These are phyloP conservation scores for Xiphophorus couchianus DNA, from an alignment of 2,113 vertebrate genomes.

Conservation along the genomic window DNA sequence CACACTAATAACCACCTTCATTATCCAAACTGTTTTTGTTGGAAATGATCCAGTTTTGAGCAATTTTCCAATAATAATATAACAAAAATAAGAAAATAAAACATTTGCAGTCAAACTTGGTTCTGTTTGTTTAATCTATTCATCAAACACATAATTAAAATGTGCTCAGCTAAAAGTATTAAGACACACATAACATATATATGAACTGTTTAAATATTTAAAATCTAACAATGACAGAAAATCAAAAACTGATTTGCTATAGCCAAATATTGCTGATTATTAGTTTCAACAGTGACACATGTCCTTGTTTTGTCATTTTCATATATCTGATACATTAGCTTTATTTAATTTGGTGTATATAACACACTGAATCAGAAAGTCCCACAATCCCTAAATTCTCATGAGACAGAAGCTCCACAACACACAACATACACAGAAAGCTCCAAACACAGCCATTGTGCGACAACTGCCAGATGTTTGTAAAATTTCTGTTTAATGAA, in stretches of 20 bases:
- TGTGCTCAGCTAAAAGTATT: conserved; percentile 16
- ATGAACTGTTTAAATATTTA: background rate
- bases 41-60: background rate
- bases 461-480: background rate
- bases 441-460: background rate
- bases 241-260: too few relatives aligned
- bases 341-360: background rate
- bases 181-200: conserved; percentile 26
- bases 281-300: too few relatives aligned
- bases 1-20: background rate
- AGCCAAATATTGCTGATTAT: too few relatives aligned
- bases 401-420: background rate
- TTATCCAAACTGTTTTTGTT: background rate
- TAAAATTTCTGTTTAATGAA: background rate
- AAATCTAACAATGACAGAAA: background rate
- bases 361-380: background rate
- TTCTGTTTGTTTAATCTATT: conserved; percentile 19
- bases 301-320: background rate
- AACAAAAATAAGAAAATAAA: conserved; percentile 3
- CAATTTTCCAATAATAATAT: background rate
- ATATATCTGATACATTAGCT: background rate
- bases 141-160: conserved; percentile 44
- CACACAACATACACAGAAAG: background rate
- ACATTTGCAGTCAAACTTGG: conserved; percentile 10
- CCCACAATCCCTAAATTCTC: background rate